These are phyloP conservation scores for Acyrthosiphon pisum DNA, from an alignment of 1,140 invertebrate species.

Conservation along the genomic window DNA sequence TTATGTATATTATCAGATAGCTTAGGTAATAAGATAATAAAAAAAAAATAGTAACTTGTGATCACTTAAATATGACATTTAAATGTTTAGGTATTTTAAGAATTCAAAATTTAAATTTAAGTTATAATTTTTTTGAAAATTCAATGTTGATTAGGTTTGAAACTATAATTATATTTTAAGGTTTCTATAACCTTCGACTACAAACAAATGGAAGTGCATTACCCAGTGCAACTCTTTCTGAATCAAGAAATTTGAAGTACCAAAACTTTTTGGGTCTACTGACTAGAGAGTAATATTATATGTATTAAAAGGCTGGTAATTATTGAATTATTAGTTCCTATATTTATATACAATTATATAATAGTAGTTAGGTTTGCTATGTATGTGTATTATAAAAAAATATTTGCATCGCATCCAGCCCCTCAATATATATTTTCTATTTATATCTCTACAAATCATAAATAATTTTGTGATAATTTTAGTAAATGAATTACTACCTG, in stretches of 20 bases:
- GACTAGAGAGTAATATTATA: too few relatives aligned
- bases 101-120: too few relatives aligned
- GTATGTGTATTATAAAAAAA: neutral
- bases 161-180: neutral
- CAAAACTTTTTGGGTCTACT: too few relatives aligned
- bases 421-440: neutral
- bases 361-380: neutral
- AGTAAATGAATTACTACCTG: neutral
- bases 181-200: neutral
- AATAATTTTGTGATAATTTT: too few relatives aligned
- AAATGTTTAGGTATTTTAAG: too few relatives aligned
- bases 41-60: too few relatives aligned
- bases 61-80: too few relatives aligned
- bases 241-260: constrained; percentile 5
- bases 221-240: neutral
- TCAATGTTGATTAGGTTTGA: neutral
- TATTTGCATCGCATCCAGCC: neutral
- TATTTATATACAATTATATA: neutral
- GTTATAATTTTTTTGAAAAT: neutral
- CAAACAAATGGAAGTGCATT: constrained; percentile 11
- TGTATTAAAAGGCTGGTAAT: neutral
- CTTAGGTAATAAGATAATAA: too few relatives aligned
- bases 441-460: too few relatives aligned
- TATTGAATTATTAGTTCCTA: neutral
- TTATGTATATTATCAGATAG: too few relatives aligned